Evolutionary conservation across 2,797 vertebrate genomes (phyloP), one percentile per base, ranked within the genome.

Genomic region (Hydrocynus forskahlii): DNA sequence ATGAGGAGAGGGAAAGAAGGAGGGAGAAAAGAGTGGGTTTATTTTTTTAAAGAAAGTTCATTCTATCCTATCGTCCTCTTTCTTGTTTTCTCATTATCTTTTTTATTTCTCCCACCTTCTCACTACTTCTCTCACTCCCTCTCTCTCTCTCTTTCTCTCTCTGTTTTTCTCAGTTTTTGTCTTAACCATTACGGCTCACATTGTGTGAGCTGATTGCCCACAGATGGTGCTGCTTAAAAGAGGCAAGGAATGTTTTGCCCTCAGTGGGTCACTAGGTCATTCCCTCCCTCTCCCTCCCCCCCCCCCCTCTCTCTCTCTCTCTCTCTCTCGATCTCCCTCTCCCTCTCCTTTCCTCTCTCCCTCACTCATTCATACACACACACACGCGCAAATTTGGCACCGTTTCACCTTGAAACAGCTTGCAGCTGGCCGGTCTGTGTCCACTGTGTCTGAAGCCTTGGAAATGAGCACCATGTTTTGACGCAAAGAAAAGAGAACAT

Each of bases 201-300:
- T 78, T 50, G 66, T 79, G 29, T 50, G 45, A 82, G 54, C 77
- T 80, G 60, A 88, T 81, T 81, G 81, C 74, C 54, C 77, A 79
- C 87, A 89, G 82, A 88, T 91, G 88, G 84, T 67, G 8, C 82
- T 71, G 74, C 83, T 88, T 88, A 76, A 74, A 54, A 57, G 35
- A 73, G 69, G 77, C 57, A 78, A 50, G 76, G 60, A 79, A 67
- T 83, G 79, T 83, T 62, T 57, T 81, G 70, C 79, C 64, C 72
- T 86, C 76, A 83, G 60, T 84, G 66, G 87, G 89, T 81, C 88
- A 92, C 77, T 85, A 71, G 88, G 86, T 86, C 84, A 87, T 35
- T 69, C 59, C 45, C 77, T 35, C 5, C 1, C 23, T 29, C 43
- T 23, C 75, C 17, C 59, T 52, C n/a, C 48, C 14, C 9, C 13